Conservation (phyloP, 2,113 vertebrate genomes). For the Abramis brama region DNA sequence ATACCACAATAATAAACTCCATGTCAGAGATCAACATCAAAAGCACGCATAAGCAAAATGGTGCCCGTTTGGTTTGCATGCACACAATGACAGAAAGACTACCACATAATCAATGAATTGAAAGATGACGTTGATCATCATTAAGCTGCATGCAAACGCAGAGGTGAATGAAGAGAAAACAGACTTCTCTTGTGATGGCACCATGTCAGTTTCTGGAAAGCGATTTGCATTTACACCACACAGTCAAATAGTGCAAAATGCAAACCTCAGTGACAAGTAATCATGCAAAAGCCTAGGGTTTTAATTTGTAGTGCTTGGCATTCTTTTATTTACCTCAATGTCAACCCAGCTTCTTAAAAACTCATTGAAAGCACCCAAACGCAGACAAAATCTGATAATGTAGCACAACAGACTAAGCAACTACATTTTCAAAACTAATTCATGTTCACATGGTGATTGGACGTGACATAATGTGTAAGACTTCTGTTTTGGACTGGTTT, state of each 20-base stretch:
- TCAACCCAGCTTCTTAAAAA: not conserved
- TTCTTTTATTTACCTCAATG: not conserved
- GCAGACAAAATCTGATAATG: not conserved
- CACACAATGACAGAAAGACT: not conserved
- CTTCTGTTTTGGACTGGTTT: too few relatives aligned
- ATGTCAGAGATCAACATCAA: not conserved
- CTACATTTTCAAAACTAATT: not conserved
- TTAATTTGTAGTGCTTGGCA: not conserved
- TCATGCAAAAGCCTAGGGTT: not conserved
- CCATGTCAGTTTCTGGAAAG: constrained; percentile 37
- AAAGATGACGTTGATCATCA: not conserved
- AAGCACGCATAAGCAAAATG: not conserved
- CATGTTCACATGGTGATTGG: not conserved
- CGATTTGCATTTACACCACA: constrained; percentile 12
- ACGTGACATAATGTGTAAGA: not conserved
- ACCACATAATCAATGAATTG: not conserved
- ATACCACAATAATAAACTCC: not conserved
- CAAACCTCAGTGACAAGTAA: constrained; percentile 10
- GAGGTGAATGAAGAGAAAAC: constrained; percentile 35
- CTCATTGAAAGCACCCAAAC: not conserved
- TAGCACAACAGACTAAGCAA: not conserved
- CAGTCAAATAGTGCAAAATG: not conserved
- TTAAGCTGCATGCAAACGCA: constrained; percentile 26
- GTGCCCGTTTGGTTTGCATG: not conserved
- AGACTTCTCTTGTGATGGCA: not conserved